Evolutionary conservation across 2,113 vertebrate species (phyloP), one percentile per base, ranked within the genome.

Genomic region (Brachypteracias leptosomus): DNA sequence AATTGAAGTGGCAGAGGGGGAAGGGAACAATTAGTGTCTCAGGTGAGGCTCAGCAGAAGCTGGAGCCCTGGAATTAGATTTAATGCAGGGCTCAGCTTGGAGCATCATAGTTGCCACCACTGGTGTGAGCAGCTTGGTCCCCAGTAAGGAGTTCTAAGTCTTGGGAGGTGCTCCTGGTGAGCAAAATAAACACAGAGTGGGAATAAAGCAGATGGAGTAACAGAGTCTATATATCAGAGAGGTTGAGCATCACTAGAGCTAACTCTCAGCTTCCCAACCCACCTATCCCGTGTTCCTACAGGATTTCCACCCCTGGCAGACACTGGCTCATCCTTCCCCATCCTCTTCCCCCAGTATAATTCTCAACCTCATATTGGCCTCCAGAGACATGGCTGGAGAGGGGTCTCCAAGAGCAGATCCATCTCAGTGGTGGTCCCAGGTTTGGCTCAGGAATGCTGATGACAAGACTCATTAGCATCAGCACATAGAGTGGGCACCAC

Each of bases 321-420:
- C 6, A 19, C 49, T 24, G 42, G 18, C 44, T 52, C 2, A 0
- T 51, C 36, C 44, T 17, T 85, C 36, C 5, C 26, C 21, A 35
- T 12, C 49, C 20, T 17, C 17, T n/a, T 65, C 38, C 52, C 73
- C 28, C 26, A 26, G 28, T 5, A 51, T 7, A 72, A 2, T 14
- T 20, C 67, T 20, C 28, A 4, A 0, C 29, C 11, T 22, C 40
- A 9, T 3, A 0, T 0, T 14, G 17, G 16, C 7, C 25, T 73
- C 38, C 59, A 40, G 33, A 73, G 7, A 25, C 25, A 22, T 5
- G 36, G 38, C 52, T 72, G 77, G 31, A 76, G 59, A 52, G 35
- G 0, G 4, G 28, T 18, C 54, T 73, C 11, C 58, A 6, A 10
- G 58, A 76, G 58, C 36, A 76, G 21, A 22, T 8, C 25, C 16